Conservation (phyloP, 2,797 vertebrate genomes). For the Enteromius thamalakanensis region DNA sequence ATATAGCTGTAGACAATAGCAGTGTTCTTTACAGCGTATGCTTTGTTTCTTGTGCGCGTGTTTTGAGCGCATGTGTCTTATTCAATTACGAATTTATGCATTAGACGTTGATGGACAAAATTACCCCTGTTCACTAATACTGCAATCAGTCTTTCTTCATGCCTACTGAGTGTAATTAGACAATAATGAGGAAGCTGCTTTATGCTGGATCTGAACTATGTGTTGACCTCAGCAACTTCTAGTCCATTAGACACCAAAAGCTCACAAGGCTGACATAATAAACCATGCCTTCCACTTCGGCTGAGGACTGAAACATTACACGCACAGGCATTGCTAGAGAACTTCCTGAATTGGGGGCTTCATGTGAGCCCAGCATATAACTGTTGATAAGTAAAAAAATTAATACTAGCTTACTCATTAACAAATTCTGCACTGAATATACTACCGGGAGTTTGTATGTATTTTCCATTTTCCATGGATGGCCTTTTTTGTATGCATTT, state of each 20-base stretch:
- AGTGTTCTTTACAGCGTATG: constrained; percentile 89
- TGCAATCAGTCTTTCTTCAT: constrained; percentile 79
- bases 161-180: constrained; percentile 83
- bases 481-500: not conserved
- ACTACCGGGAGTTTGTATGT: not conserved
- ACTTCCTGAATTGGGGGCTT: constrained; percentile 36
- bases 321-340: constrained; percentile 57
- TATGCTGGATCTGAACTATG: constrained; percentile 78
- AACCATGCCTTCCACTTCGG: constrained; percentile 70
- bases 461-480: not conserved
- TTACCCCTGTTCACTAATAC: constrained; percentile 77
- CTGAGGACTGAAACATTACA: constrained; percentile 65
- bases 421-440: not conserved
- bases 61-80: constrained; percentile 62
- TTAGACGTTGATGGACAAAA: constrained; percentile 84
- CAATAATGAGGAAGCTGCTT: constrained; percentile 79
- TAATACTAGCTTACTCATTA: not conserved
- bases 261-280: constrained; percentile 80
- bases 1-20: constrained; percentile 94
- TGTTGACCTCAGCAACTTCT: constrained; percentile 83
- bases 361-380: not conserved
- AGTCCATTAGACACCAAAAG: constrained; percentile 82
- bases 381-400: not conserved
- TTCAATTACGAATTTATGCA: constrained; percentile 78
- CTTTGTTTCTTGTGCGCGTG: constrained; percentile 69